A percentile compares a stretch with the other conserved stretches of the same genome.
These are phyloP conservation scores for Butastur rufipennis DNA, from an alignment of 2,113 vertebrate species.

Conservation along the genomic window DNA sequence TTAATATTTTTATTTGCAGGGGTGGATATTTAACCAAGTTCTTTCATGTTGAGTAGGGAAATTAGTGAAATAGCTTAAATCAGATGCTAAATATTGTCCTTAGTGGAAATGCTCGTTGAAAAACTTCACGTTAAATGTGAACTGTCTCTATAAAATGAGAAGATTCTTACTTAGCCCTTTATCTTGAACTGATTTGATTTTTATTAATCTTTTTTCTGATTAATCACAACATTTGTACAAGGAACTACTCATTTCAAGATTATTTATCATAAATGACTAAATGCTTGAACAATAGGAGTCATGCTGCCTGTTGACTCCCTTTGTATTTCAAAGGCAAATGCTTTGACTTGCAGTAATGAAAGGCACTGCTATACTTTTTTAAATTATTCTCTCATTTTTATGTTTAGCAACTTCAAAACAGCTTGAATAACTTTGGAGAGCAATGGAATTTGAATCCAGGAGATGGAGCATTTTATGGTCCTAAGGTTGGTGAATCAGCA, in stretches of 20 bases:
- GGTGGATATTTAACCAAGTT: not conserved
- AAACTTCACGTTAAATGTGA: not conserved
- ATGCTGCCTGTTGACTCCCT: not conserved
- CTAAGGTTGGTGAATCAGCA: slow-evolving; percentile 80
- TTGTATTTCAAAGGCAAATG: not conserved
- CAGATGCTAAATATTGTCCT: not conserved
- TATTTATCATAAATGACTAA: not conserved
- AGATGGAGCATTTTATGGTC: slow-evolving; percentile 95
- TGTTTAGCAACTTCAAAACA: slow-evolving; percentile 88
- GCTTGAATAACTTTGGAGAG: slow-evolving; percentile 88
- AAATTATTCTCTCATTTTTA: not conserved
- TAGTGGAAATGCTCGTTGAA: not conserved
- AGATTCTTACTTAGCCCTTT: not conserved
- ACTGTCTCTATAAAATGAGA: not conserved
- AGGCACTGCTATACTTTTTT: not conserved
- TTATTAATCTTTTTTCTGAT: not conserved
- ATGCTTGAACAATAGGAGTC: not conserved
- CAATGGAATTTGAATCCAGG: slow-evolving; percentile 89
- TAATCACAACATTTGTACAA: not conserved
- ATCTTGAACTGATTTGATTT: not conserved
- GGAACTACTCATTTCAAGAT: not conserved
- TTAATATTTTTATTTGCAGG: not conserved
- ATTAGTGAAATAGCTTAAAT: not conserved
- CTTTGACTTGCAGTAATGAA: not conserved
- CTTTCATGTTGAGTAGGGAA: not conserved